A percentile compares a stretch with the other conserved stretches of the same genome.
Evolutionary conservation across 2,113 vertebrate species (phyloP).

Genomic region (Platanista minor): DNA sequence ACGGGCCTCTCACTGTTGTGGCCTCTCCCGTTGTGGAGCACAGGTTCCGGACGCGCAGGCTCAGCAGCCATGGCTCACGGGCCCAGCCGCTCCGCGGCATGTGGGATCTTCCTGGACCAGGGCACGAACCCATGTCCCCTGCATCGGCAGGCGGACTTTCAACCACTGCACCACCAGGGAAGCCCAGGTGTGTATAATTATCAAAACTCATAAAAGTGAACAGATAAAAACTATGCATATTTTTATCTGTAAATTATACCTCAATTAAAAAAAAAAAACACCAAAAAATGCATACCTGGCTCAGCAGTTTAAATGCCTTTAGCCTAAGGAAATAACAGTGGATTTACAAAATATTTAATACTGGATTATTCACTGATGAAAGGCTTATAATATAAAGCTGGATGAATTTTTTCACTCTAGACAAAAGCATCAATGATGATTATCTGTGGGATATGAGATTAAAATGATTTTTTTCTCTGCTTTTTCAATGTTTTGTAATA

Average conservation of each 20-base stretch:
- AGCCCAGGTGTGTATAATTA: not conserved
- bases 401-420: not conserved
- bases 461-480: not conserved
- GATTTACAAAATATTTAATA: not conserved
- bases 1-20: no score
- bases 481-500: not conserved
- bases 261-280: not conserved
- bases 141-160: no score
- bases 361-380: not conserved
- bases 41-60: no score
- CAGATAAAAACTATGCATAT: not conserved
- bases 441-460: not conserved
- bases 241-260: constrained; percentile 31
- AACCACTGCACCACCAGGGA: no score
- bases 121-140: no score
- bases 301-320: constrained; percentile 20
- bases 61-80: no score
- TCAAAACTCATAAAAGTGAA: not conserved
- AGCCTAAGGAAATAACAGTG: not conserved
- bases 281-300: not conserved
- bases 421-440: constrained; percentile 13
- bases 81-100: no score
- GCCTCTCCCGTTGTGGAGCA: no score
- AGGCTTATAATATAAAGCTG: not conserved
- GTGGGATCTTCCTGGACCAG: no score